phyloP scores from a whole-genome alignment of 2,888 invertebrate species.

The Orchesellides sinensis region DNA sequence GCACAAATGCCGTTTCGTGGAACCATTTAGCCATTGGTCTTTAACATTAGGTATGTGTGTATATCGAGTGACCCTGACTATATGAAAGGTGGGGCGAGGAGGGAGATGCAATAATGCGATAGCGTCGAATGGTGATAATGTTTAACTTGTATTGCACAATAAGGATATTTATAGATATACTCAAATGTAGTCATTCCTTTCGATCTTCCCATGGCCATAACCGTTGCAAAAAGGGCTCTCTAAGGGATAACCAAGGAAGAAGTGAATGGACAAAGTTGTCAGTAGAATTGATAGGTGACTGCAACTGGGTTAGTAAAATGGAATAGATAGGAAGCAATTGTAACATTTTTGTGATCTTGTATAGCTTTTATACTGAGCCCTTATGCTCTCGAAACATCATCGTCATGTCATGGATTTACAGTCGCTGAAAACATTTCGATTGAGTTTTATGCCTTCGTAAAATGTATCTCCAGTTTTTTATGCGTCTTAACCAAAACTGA shows the following conservation, averaged over 20 bases:
- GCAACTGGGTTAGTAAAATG: neutral
- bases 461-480: neutral
- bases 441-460: neutral
- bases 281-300: neutral
- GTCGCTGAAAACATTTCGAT: conserved; percentile 5
- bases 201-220: conserved; percentile 17
- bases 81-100: conserved; percentile 3
- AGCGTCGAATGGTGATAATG: neutral
- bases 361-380: neutral
- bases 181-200: neutral
- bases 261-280: neutral
- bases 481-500: no score
- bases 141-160: conserved; percentile 14
- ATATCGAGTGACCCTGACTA: conserved; percentile 19
- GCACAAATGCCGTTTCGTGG: neutral
- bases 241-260: conserved; percentile 16
- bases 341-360: conserved; percentile 5
- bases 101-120: conserved; percentile 30
- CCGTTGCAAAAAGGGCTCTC: conserved; percentile 31
- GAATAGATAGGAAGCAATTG: conserved; percentile 16
- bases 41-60: neutral
- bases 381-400: conserved; percentile 12
- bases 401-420: conserved; percentile 12
- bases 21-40: no score
- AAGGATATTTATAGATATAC: neutral